These are phyloP conservation scores for Trichonephila inaurata DNA, from an alignment of 1,140 invertebrate genomes.

Conservation along the genomic window DNA sequence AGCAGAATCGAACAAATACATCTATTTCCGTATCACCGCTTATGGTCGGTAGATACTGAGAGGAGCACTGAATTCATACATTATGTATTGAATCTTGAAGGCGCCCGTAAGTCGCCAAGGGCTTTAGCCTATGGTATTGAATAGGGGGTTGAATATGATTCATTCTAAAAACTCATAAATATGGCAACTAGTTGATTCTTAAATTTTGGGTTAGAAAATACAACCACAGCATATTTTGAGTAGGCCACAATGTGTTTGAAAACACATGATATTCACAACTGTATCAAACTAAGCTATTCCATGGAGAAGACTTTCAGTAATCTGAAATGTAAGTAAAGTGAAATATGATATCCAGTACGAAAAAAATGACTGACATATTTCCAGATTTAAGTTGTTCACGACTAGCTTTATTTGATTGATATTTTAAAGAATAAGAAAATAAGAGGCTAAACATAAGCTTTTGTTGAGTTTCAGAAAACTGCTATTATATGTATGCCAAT, in stretches of 20 bases:
- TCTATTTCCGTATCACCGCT: slow-evolving; percentile 16
- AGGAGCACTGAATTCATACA: slow-evolving; percentile 24
- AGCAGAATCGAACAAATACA: slow-evolving; percentile 33
- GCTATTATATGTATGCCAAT: too few species aligned
- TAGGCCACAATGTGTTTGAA: not conserved
- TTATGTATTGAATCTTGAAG: slow-evolving; percentile 13
- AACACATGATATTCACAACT: not conserved
- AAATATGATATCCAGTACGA: not conserved
- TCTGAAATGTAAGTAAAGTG: not conserved
- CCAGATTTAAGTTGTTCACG: too few species aligned
- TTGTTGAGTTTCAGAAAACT: too few species aligned
- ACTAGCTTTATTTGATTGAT: too few species aligned
- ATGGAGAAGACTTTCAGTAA: not conserved
- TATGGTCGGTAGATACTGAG: slow-evolving; percentile 1
- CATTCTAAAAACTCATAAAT: slow-evolving; percentile 32
- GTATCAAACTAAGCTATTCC: not conserved
- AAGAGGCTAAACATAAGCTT: too few species aligned
- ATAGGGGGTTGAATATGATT: slow-evolving; percentile 24
- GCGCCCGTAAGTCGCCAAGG: slow-evolving; percentile 10
- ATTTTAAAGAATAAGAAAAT: too few species aligned
- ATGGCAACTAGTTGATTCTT: slow-evolving; percentile 35
- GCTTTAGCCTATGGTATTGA: slow-evolving; percentile 8
- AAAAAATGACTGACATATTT: not conserved
- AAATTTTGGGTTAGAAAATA: slow-evolving; percentile 14
- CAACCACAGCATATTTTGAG: not conserved